Conservation (phyloP, 92 coral and sea anemone species). For the Zoanthus sociatus region DNA sequence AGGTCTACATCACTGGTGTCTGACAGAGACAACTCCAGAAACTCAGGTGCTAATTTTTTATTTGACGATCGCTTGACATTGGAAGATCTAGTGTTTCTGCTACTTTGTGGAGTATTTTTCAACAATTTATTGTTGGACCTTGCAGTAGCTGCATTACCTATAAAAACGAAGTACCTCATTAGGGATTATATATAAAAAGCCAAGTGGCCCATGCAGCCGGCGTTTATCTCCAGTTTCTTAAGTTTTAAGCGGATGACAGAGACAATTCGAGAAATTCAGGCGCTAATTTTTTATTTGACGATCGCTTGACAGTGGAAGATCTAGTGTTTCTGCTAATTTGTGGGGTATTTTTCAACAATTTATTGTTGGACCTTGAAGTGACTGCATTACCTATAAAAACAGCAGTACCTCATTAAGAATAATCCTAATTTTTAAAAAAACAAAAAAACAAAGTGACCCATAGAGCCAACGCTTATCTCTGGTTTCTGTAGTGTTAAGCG, state of each 20-base stretch:
- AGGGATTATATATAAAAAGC: no score
- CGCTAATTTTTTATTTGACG: constrained; percentile 26
- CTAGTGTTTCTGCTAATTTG: constrained; percentile 42
- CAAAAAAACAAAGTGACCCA: no score
- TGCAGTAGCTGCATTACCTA: constrained; percentile 9
- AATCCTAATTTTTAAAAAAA: no score
- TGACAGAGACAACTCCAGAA: constrained; percentile 55
- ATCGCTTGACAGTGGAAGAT: constrained; percentile 1
- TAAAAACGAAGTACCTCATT: background rate
- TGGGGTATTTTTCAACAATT: background rate
- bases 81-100: constrained; percentile 35
- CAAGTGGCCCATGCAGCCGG: no score
- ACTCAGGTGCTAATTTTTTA: constrained; percentile 29
- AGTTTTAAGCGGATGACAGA: constrained; percentile 16
- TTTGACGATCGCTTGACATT: constrained; percentile 12
- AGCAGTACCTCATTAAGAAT: background rate
- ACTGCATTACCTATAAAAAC: background rate
- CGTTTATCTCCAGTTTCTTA: no score
- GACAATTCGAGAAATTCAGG: constrained; percentile 47
- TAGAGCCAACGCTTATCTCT: no score
- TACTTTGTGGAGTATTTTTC: constrained; percentile 19
- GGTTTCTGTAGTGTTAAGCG: no score
- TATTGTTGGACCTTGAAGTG: background rate
- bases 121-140: background rate
- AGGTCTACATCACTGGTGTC: constrained; percentile 69